phyloP scores from a whole-genome alignment of 2,113 vertebrate species.

The Myotis lucifugus region DNA sequence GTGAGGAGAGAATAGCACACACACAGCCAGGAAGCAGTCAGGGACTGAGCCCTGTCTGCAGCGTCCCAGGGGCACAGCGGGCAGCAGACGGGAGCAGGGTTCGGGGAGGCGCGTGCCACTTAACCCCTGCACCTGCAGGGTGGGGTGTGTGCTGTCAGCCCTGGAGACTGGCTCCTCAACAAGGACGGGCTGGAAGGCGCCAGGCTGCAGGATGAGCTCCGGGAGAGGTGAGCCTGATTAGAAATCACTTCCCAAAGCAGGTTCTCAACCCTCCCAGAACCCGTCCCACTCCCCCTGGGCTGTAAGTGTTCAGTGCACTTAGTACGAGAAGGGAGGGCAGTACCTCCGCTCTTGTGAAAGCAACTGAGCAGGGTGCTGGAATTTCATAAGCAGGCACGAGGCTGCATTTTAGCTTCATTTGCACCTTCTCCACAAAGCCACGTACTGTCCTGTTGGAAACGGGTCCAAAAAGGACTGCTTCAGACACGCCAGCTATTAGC shows the following conservation, averaged over 20 bases:
- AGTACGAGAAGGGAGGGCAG: neutral
- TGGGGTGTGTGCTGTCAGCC: neutral
- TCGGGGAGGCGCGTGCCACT: rapidly evolving
- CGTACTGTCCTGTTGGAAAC: neutral
- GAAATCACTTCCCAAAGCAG: neutral
- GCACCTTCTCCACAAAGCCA: conserved; percentile 54
- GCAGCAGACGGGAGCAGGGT: neutral
- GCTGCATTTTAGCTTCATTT: conserved; percentile 63
- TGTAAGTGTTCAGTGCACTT: rapidly evolving
- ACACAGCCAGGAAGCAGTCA: conserved; percentile 72
- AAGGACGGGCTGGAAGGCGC: rapidly evolving
- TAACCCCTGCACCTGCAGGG: neutral
- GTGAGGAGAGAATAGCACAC: conserved; percentile 77
- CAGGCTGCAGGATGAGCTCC: rapidly evolving
- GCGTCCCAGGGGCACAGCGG: conserved; percentile 64
- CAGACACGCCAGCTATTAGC: conserved; percentile 44
- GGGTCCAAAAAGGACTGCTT: neutral
- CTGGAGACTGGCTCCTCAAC: neutral
- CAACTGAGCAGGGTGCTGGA: conserved; percentile 66
- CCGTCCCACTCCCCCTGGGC: neutral
- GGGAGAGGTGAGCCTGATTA: neutral
- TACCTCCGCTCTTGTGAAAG: neutral
- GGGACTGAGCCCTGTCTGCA: conserved; percentile 73
- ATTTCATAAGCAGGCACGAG: conserved; percentile 61
- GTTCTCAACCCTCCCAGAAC: neutral